Conservation (phyloP, 2,888 invertebrate species). For the Sarcophaga carnaria region DNA sequence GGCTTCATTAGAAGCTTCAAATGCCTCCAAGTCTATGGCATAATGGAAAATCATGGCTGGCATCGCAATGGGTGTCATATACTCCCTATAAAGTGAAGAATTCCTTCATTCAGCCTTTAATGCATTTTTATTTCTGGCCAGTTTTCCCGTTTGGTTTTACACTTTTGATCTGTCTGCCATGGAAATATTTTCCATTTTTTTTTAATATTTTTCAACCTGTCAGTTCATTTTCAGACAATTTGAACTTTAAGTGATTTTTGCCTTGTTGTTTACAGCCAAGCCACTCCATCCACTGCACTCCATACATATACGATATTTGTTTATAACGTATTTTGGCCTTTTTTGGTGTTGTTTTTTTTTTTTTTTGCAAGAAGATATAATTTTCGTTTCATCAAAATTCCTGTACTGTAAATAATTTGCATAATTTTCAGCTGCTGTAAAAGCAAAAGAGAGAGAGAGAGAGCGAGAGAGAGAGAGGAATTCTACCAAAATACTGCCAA, state of each 20-base stretch:
- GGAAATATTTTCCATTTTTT: background rate
- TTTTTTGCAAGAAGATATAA: constrained; percentile 56
- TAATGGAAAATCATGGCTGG: no score
- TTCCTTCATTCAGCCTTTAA: no score
- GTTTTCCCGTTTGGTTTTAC: background rate
- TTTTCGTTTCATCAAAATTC: constrained; percentile 65
- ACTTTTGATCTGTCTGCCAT: background rate
- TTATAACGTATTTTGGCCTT: constrained; percentile 15
- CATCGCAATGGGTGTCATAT: no score
- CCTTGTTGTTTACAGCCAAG: constrained; percentile 45
- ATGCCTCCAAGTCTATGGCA: no score
- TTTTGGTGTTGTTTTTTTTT: constrained; percentile 1
- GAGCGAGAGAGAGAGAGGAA: no score
- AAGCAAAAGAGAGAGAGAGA: no score
- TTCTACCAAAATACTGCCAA: constrained; percentile 28
- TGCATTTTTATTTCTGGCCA: no score
- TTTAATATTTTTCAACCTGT: background rate
- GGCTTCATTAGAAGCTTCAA: no score
- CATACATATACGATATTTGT: constrained; percentile 14
- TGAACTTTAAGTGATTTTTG: constrained; percentile 60
- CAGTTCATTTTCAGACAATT: constrained; percentile 61
- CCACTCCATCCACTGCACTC: background rate
- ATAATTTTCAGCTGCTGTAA: constrained; percentile 65
- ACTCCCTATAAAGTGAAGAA: no score
- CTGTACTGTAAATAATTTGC: constrained; percentile 64